phyloP scores from a whole-genome alignment of 2,797 vertebrate genomes.

The Pelobates cultripes region DNA sequence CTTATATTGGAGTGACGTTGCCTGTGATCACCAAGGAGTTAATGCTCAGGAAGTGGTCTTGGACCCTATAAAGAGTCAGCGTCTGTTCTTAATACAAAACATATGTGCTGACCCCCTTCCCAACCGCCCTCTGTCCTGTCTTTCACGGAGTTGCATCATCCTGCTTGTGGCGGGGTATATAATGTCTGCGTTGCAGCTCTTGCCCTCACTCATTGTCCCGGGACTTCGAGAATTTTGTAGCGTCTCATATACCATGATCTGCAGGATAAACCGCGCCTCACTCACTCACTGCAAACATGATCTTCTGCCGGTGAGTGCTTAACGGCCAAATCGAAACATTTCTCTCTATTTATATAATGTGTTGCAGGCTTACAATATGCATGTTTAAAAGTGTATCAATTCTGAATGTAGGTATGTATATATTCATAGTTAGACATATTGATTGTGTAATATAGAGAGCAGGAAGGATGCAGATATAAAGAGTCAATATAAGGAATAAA shows the following conservation, averaged over 20 bases:
- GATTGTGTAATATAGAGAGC: too few species aligned
- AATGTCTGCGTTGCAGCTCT: neutral
- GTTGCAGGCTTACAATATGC: too few species aligned
- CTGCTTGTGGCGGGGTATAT: constrained; percentile 23
- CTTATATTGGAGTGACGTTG: too few species aligned
- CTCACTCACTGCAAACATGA: constrained; percentile 30
- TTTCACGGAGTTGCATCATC: constrained; percentile 46
- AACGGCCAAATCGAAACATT: too few species aligned
- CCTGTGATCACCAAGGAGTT: neutral
- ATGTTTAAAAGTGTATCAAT: too few species aligned
- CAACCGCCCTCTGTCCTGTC: neutral
- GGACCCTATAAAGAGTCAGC: constrained; percentile 1
- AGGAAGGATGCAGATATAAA: too few species aligned
- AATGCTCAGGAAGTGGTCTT: constrained; percentile 30
- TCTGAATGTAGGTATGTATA: too few species aligned
- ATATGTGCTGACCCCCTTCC: constrained; percentile 25
- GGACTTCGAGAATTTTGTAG: constrained; percentile 10
- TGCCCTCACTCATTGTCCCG: constrained; percentile 23
- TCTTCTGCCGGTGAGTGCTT: constrained; percentile 41
- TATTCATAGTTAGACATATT: too few species aligned
- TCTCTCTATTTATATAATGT: too few species aligned
- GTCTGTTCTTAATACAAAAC: constrained; percentile 25
- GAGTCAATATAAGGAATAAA: too few species aligned
- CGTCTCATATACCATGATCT: constrained; percentile 37
- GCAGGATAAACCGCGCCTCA: neutral